Conservation (phyloP, 2,797 vertebrate genomes). For the Tapera naevia region DNA sequence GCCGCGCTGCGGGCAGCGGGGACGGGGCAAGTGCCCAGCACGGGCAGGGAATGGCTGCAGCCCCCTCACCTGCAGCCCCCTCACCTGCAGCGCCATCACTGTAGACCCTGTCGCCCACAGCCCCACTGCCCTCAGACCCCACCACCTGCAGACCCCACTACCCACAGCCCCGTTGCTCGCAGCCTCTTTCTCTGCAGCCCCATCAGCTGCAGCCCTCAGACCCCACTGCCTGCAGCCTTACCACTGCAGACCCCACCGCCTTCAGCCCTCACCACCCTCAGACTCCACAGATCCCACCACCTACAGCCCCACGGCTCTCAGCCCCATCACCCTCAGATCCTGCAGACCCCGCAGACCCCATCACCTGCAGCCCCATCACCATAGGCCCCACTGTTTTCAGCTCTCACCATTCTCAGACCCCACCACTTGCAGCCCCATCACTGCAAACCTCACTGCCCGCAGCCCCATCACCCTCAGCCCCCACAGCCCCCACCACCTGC, state of each 20-base stretch:
- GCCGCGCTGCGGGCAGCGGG: neutral
- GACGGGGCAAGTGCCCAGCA: accelerated
- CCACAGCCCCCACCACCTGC: neutral
- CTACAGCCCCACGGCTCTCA: too few relatives aligned
- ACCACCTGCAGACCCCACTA: too few relatives aligned
- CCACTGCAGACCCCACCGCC: neutral
- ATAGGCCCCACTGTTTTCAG: too few relatives aligned
- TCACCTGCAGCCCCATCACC: too few relatives aligned
- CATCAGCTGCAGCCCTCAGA: accelerated
- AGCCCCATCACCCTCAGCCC: accelerated
- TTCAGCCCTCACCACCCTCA: neutral
- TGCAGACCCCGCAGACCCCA: neutral
- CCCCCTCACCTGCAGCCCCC: too few relatives aligned
- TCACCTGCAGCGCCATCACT: too few relatives aligned
- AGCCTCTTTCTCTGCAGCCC: too few relatives aligned
- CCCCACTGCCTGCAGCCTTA: neutral
- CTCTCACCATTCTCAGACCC: too few relatives aligned
- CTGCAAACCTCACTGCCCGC: too few relatives aligned
- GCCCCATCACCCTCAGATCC: neutral
- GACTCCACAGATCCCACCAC: neutral
- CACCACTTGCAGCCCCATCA: too few relatives aligned
- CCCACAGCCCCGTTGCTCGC: neutral
- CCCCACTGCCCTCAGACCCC: neutral
- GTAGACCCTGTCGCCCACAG: neutral
- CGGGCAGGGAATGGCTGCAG: neutral